These are phyloP conservation scores for Corythucha ciliata DNA, from an alignment of 2,888 invertebrate species.

Conservation along the genomic window DNA sequence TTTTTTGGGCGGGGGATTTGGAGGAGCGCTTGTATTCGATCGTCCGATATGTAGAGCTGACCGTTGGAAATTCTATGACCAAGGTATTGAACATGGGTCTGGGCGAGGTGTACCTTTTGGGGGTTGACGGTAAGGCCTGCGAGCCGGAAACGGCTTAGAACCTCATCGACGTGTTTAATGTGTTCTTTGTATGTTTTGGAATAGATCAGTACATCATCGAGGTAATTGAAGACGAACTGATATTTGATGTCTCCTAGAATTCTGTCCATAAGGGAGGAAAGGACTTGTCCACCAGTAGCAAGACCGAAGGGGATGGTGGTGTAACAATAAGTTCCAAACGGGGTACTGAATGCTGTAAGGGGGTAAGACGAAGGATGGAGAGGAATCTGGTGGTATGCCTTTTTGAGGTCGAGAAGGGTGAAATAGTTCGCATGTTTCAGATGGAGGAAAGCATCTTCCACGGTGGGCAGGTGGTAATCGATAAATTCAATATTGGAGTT, in stretches of 20 bases:
- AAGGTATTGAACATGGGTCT: constrained; percentile 14
- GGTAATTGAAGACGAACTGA: constrained; percentile 25
- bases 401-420: constrained; percentile 24
- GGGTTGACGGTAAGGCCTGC: constrained; percentile 33
- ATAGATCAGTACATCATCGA: constrained; percentile 28
- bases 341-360: constrained; percentile 22
- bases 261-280: constrained; percentile 21
- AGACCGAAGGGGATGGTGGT: constrained; percentile 26
- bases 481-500: constrained; percentile 9
- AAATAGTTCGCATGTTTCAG: constrained; percentile 18
- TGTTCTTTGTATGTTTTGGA: constrained; percentile 23
- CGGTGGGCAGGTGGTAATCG: constrained; percentile 2
- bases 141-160: constrained; percentile 24
- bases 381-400: constrained; percentile 27
- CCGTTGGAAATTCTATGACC: constrained; percentile 20
- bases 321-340: constrained; percentile 21
- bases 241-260: constrained; percentile 26
- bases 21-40: not conserved
- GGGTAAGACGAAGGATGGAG: constrained; percentile 5
- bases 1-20: constrained; percentile 10
- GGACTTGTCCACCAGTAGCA: constrained; percentile 18
- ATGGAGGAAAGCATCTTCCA: constrained; percentile 7
- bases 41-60: not conserved
- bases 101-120: constrained; percentile 26
- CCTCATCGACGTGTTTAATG: constrained; percentile 16